Conservation (phyloP, 1,140 invertebrate genomes). For the Bombus pyrosoma region DNA sequence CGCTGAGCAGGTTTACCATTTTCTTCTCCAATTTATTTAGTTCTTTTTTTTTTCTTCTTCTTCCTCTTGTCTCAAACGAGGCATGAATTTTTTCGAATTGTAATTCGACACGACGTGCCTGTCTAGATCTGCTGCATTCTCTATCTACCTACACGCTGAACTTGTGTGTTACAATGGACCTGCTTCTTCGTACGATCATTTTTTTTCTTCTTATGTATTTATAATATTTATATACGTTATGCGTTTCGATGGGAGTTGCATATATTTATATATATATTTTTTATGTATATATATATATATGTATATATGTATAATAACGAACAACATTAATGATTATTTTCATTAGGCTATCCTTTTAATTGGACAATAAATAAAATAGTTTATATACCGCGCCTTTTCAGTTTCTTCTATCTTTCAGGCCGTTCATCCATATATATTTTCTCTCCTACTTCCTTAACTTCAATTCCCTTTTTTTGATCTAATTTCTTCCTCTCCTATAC, state of each 20-base stretch:
- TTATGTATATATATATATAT: constrained; percentile 39
- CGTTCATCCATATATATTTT: constrained; percentile 11
- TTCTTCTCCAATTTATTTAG: background rate
- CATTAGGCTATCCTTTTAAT: constrained; percentile 72
- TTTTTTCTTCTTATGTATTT: constrained; percentile 27
- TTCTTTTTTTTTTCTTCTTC: background rate
- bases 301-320: constrained; percentile 69
- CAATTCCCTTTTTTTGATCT: background rate
- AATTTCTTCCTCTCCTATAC: background rate
- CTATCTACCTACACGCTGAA: constrained; percentile 48
- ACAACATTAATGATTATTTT: constrained; percentile 78
- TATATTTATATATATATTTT: constrained; percentile 37
- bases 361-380: constrained; percentile 79
- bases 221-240: constrained; percentile 50
- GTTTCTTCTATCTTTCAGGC: constrained; percentile 23
- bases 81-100: constrained; percentile 1
- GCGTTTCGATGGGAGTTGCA: constrained; percentile 49
- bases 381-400: constrained; percentile 59
- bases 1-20: background rate
- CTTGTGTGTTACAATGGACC: constrained; percentile 39
- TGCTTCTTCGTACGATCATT: constrained; percentile 38
- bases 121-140: constrained; percentile 12
- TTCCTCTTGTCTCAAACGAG: background rate
- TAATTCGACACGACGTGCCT: constrained; percentile 36
- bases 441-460: no score